Evolutionary conservation across 2,113 vertebrate species (phyloP).

Genomic region (Poeciliopsis occidentalis): DNA sequence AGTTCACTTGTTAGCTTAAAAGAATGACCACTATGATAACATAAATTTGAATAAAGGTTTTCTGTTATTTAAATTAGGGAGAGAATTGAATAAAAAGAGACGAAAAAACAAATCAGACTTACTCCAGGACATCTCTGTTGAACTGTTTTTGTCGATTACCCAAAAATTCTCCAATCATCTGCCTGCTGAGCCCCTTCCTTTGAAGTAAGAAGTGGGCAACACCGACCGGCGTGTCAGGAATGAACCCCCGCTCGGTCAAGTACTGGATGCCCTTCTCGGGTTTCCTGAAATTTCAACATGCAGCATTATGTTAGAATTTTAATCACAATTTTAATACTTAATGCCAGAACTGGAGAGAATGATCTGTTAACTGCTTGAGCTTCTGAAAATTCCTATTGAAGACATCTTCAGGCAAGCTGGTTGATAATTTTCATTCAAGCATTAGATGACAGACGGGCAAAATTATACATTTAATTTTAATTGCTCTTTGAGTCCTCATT

Average conservation of each 20-base stretch:
- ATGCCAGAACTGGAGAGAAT: conserved; percentile 1
- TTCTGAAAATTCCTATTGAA: background rate
- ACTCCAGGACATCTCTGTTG: conserved; percentile 98
- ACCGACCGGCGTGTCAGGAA: conserved; percentile 94
- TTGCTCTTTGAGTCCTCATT: background rate
- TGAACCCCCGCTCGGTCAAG: conserved; percentile 93
- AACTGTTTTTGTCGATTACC: conserved; percentile 98
- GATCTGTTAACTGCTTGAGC: background rate
- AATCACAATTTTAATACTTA: background rate
- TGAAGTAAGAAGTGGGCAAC: conserved; percentile 98
- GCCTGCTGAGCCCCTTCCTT: conserved; percentile 95
- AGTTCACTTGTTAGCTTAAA: too few relatives aligned
- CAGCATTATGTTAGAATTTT: background rate
- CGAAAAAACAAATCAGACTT: conserved; percentile 66
- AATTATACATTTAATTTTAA: background rate
- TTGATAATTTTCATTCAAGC: background rate
- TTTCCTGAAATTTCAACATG: conserved; percentile 82
- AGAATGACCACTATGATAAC: background rate
- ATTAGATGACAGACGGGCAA: background rate
- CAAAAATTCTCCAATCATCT: conserved; percentile 98
- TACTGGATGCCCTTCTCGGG: conserved; percentile 98
- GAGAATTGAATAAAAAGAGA: too few relatives aligned
- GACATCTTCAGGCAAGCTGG: background rate
- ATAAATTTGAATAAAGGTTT: background rate
- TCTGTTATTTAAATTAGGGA: background rate